Base-by-base conservation (phyloP, 2,888 invertebrate species). In the Trilocha varians region DNA sequence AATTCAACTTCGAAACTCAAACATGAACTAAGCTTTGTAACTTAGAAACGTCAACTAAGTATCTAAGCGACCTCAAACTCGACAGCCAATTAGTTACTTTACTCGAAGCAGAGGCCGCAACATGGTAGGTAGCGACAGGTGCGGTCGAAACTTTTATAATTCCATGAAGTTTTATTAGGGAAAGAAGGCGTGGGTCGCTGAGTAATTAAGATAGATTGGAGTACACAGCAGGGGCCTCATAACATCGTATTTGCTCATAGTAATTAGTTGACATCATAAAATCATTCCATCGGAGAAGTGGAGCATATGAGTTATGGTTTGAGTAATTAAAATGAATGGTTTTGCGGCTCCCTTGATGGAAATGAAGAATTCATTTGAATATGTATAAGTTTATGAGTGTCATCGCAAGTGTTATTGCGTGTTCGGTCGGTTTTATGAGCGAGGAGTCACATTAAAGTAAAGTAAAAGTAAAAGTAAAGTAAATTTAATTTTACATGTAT, bases 71-170 rank as follows among this genome's bases (percentile, higher is more conserved):
- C 34, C 42, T 35, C 41, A 43, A 37, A 32, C 39, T 44, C 36
- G 37, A 25, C 43, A 38, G 14, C 37, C 43, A 42, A 42, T 57
- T 52, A 51, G 54, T 59, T 53, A 52, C 34, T 59, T 53, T 51
- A 52, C 54, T 53, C 45, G 44, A 36, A 34, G 34, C 16, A 34
- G 40, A 43, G 44, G 38, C 40, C 43, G 36, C 35, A 41, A 39
- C 34, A 43, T 44, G 40, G 38, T 43, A 15, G 15, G 34, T 38
- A n/a, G 41, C 34, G 35, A 37, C 62, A 62, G 63, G 59, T 57
- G 58, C 39, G 58, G 44, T 42, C 15, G 32, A 39, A 53, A 58
- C 47, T 59, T 62, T 59, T 55, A 61, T 56, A 57, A 60, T 57
- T 41, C 51, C 53, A 56, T 64, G 57, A 59, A 49, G 44, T 56